These are phyloP conservation scores for Yponomeuta malinellus DNA, from an alignment of 2,888 invertebrate genomes.

Conservation along the genomic window DNA sequence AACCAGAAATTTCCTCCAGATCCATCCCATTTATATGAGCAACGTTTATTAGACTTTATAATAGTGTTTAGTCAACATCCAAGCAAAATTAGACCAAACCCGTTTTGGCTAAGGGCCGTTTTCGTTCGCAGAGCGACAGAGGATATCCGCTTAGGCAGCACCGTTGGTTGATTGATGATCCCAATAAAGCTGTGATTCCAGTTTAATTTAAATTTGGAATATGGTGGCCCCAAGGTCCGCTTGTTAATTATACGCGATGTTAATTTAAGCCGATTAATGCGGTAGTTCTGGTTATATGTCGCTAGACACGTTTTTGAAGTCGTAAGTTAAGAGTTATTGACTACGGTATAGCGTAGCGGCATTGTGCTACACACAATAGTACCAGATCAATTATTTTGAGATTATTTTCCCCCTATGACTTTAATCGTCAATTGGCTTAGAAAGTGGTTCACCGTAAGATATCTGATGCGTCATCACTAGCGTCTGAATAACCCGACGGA, in stretches of 20 bases:
- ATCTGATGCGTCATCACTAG: too few relatives aligned
- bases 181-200: slow-evolving; percentile 74
- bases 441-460: too few relatives aligned
- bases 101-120: slow-evolving; percentile 40
- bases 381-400: too few relatives aligned
- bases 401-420: too few relatives aligned
- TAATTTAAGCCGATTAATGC: slow-evolving; percentile 4
- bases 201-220: slow-evolving; percentile 76
- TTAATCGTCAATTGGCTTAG: too few relatives aligned
- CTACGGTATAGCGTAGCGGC: too few relatives aligned
- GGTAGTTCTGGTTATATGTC: too few relatives aligned
- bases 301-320: too few relatives aligned
- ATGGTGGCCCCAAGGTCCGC: slow-evolving; percentile 57
- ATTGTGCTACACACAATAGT: too few relatives aligned
- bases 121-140: slow-evolving; percentile 33
- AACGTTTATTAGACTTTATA: slow-evolving; percentile 67
- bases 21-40: slow-evolving; percentile 48
- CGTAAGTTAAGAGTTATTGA: too few relatives aligned
- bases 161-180: slow-evolving; percentile 71
- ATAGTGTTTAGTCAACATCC: slow-evolving; percentile 42
- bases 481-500: too few relatives aligned
- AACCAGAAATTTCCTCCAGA: slow-evolving; percentile 51
- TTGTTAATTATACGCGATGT: slow-evolving; percentile 27
- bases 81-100: slow-evolving; percentile 34
- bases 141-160: slow-evolving; percentile 45